A percentile compares a stretch with the other conserved stretches of the same genome.
Conservation (phyloP, 2,888 invertebrate genomes). For the Pollenia griseotomentosa region DNA sequence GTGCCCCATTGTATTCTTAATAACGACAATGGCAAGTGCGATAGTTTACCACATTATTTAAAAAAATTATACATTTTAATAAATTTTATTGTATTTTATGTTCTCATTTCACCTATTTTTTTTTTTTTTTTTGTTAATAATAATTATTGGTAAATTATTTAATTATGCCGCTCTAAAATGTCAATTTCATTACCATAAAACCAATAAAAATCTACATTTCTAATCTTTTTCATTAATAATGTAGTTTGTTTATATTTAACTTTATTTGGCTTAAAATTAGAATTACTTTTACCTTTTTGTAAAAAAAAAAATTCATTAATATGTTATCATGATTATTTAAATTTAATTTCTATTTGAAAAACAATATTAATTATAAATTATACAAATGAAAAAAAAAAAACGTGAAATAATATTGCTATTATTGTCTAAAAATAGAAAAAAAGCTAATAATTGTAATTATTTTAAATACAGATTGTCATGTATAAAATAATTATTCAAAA, state of each 20-base stretch:
- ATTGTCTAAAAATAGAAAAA: neutral
- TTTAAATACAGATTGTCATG: conserved; percentile 12
- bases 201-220: neutral
- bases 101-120: no score
- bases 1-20: no score
- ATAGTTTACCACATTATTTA: no score
- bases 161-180: neutral
- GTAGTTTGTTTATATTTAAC: no score
- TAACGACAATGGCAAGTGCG: no score
- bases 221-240: neutral
- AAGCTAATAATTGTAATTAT: neutral
- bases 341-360: conserved; percentile 10
- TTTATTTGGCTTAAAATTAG: neutral
- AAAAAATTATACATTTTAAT: no score
- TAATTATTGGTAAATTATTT: neutral
- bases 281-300: conserved; percentile 2
- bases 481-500: conserved; percentile 11
- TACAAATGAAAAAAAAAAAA: neutral
- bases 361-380: conserved; percentile 25
- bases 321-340: conserved; percentile 33
- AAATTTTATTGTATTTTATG: no score
- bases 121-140: no score
- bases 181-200: neutral
- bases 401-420: neutral
- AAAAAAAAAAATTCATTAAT: neutral